These are phyloP conservation scores for Drosophila demipolita DNA, from an alignment of 2,888 invertebrate genomes.

Conservation along the genomic window DNA sequence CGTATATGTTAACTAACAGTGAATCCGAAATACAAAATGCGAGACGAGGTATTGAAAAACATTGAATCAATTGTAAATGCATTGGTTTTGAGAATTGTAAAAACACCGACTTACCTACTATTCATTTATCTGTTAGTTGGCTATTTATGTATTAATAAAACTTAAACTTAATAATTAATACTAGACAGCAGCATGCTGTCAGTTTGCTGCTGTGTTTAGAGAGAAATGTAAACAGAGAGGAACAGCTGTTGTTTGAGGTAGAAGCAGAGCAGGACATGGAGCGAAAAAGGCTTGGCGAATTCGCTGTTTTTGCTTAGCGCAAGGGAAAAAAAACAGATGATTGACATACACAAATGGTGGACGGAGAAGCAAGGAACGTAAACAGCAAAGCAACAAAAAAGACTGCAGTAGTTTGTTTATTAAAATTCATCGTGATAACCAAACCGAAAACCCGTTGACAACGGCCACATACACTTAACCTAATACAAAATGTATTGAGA, in stretches of 20 bases:
- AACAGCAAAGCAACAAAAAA: slow-evolving; percentile 47
- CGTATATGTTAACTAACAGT: slow-evolving; percentile 40
- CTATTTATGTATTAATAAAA: not conserved
- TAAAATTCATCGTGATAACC: slow-evolving; percentile 61
- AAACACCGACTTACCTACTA: not conserved
- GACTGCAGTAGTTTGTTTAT: slow-evolving; percentile 30
- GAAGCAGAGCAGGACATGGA: slow-evolving; percentile 6
- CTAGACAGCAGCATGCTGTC: slow-evolving; percentile 15
- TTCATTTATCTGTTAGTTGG: not conserved
- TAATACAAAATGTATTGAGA: slow-evolving; percentile 73
- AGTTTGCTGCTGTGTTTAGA: slow-evolving; percentile 16
- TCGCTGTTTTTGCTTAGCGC: slow-evolving; percentile 43
- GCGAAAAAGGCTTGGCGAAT: slow-evolving; percentile 51
- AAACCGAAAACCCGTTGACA: slow-evolving; percentile 64
- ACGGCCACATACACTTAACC: slow-evolving; percentile 43
- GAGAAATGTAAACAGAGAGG: slow-evolving; percentile 48
- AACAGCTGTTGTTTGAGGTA: slow-evolving; percentile 43
- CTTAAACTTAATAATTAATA: not conserved
- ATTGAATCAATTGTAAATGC: not conserved
- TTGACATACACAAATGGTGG: slow-evolving; percentile 60
- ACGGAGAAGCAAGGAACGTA: slow-evolving; percentile 48
- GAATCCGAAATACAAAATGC: not conserved
- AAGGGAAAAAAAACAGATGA: slow-evolving; percentile 65
- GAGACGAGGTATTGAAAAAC: not conserved
- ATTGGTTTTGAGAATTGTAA: not conserved